Percentiles rank a stretch among this genome's conserved stretches.
These are phyloP conservation scores for Cyclina sinensis DNA, from an alignment of 1,140 invertebrate species.

Conservation along the genomic window DNA sequence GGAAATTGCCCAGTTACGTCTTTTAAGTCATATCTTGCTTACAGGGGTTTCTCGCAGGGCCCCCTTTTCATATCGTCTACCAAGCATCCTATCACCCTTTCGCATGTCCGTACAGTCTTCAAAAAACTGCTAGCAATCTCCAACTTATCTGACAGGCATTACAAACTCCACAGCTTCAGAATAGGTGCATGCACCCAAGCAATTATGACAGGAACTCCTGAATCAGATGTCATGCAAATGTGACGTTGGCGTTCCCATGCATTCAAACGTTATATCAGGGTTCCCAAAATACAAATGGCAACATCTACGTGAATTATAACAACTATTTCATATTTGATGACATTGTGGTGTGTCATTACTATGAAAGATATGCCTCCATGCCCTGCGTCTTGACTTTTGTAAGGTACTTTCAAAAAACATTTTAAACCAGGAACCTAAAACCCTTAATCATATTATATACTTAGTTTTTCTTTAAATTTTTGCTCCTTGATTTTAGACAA, in stretches of 20 bases:
- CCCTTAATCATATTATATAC: no score
- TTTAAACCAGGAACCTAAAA: no score
- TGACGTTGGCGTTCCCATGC: slow-evolving; percentile 18
- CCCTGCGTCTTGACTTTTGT: no score
- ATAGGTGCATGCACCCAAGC: slow-evolving; percentile 37
- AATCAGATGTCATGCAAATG: slow-evolving; percentile 26
- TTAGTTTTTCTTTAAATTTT: not conserved
- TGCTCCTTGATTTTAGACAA: not conserved
- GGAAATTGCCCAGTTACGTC: not conserved
- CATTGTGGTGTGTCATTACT: not conserved
- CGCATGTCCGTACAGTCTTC: not conserved
- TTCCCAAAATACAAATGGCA: slow-evolving; percentile 1
- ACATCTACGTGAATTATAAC: not conserved
- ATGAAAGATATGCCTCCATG: no score
- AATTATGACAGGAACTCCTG: slow-evolving; percentile 17
- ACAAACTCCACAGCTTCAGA: slow-evolving; percentile 38
- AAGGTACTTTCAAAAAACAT: no score
- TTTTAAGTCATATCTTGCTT: not conserved
- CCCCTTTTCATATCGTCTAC: slow-evolving; percentile 20
- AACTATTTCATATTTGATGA: not conserved
- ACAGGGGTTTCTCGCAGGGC: not conserved
- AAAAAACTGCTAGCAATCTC: not conserved
- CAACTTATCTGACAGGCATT: not conserved
- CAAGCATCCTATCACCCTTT: not conserved
- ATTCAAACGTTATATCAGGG: slow-evolving; percentile 26